These are phyloP conservation scores for Latrodectus hesperus DNA, from an alignment of 2,888 invertebrate genomes.

Conservation along the genomic window DNA sequence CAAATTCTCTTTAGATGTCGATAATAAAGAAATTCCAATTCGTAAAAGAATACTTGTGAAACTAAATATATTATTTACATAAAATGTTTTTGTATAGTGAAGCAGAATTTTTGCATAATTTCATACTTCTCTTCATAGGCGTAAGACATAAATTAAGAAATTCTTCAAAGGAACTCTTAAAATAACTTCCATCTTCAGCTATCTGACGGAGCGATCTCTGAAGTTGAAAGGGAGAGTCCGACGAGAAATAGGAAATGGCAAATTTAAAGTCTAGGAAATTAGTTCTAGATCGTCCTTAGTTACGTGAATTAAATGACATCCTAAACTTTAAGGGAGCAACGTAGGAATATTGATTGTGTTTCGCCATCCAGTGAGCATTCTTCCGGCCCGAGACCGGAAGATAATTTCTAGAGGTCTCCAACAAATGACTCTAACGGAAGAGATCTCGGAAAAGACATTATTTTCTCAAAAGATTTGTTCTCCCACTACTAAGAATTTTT, in stretches of 20 bases:
- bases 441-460: constrained; percentile 48
- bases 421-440: constrained; percentile 52
- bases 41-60: no score
- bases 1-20: no score
- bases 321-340: constrained; percentile 27
- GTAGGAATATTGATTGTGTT: constrained; percentile 50
- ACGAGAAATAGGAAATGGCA: constrained; percentile 10
- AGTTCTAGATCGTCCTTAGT: constrained; percentile 21
- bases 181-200: no score
- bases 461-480: constrained; percentile 62
- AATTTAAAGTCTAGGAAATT: neutral
- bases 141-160: no score
- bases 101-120: no score
- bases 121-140: no score
- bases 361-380: constrained; percentile 31
- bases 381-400: constrained; percentile 43
- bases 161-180: no score
- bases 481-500: no score
- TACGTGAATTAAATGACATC: constrained; percentile 54
- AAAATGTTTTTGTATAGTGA: no score
- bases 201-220: no score
- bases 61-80: no score
- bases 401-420: constrained; percentile 56
- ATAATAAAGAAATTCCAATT: no score
- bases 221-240: neutral